Conservation (phyloP, 35 echinoderm and acorn worm genomes). For the Nesometra sesokonis region DNA sequence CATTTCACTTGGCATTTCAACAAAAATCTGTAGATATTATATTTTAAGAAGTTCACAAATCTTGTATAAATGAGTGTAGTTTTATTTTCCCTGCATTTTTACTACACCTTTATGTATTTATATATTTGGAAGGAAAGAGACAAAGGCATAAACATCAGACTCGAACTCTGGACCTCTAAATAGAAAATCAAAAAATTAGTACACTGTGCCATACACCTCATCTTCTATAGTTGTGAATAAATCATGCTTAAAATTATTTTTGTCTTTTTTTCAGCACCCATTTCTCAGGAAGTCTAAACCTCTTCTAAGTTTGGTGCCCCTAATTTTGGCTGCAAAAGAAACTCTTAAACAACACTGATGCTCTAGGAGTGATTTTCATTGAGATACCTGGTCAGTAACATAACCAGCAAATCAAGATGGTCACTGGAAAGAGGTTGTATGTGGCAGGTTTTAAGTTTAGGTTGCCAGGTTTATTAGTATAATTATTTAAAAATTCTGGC, state of each 20-base stretch:
- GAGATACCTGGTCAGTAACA: background rate
- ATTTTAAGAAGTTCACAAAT: too few species aligned
- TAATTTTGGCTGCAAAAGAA: slow-evolving; percentile 88
- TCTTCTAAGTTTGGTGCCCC: slow-evolving; percentile 54
- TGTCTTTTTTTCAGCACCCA: slow-evolving; percentile 56
- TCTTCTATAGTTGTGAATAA: too few species aligned
- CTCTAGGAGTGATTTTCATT: background rate
- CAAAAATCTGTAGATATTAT: too few species aligned
- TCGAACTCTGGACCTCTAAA: too few species aligned
- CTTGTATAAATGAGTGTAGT: too few species aligned
- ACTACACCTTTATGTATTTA: too few species aligned
- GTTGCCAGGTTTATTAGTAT: background rate
- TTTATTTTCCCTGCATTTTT: too few species aligned
- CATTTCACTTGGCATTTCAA: too few species aligned
- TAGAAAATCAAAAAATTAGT: too few species aligned
- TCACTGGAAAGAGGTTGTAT: background rate
- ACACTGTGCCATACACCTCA: too few species aligned
- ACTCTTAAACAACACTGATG: slow-evolving; percentile 37
- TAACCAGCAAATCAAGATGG: background rate
- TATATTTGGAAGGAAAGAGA: too few species aligned
- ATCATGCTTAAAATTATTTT: background rate
- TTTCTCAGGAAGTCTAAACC: slow-evolving; percentile 92
- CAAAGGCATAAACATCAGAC: too few species aligned
- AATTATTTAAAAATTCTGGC: background rate
- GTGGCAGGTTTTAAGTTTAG: background rate